Percentiles rank a stretch among this genome's conserved stretches.
phyloP scores from a whole-genome alignment of 2,113 vertebrate genomes.

The Dicerorhinus sumatrensis region DNA sequence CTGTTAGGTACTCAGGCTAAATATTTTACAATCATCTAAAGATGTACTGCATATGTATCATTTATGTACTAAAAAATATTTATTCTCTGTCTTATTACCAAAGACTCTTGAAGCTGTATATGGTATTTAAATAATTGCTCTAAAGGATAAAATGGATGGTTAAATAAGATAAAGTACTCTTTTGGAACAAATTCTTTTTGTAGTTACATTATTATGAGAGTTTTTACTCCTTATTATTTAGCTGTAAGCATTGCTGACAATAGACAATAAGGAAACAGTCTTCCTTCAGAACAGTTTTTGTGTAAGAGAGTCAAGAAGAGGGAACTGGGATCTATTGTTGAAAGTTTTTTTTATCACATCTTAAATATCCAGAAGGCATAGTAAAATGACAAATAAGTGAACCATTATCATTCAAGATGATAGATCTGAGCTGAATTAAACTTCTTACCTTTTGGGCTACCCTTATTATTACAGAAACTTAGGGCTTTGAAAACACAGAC shows the following conservation, averaged over 20 bases:
- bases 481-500: not conserved
- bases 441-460: not conserved
- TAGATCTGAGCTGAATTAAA: not conserved
- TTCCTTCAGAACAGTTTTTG: not conserved
- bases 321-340: not conserved
- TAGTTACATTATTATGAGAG: not conserved
- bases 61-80: conserved; percentile 16
- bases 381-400: not conserved
- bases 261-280: not conserved
- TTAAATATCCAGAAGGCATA: conserved; percentile 21
- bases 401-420: not conserved
- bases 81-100: not conserved
- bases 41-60: not conserved
- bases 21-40: not conserved
- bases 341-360: not conserved
- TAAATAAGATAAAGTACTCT: not conserved
- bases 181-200: not conserved
- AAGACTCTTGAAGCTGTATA: not conserved
- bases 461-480: not conserved
- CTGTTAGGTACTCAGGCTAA: not conserved
- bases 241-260: not conserved
- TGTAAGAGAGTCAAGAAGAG: not conserved
- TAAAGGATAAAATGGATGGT: not conserved
- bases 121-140: not conserved
- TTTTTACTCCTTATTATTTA: not conserved